Evolutionary conservation across 2,113 vertebrate species (phyloP).

Genomic region (Phasianus colchicus): DNA sequence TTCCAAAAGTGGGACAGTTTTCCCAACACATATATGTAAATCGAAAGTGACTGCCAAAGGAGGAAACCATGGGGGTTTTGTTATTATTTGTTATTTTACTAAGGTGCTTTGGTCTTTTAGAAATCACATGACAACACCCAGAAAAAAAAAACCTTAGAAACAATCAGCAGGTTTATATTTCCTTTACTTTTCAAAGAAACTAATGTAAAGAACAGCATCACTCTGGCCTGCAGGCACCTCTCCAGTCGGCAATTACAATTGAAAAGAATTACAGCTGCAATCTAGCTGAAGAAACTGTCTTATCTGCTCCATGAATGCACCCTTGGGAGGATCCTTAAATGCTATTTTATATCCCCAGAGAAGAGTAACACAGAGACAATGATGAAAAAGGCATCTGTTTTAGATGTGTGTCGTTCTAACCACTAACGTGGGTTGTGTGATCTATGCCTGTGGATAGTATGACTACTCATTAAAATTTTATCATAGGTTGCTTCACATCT

Average conservation of each 20-base stretch:
- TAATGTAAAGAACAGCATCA: conserved; percentile 55
- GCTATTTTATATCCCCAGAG: conserved; percentile 62
- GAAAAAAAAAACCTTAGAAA: background rate
- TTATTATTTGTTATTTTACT: conserved; percentile 1
- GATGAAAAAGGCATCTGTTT: conserved; percentile 69
- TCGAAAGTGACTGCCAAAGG: background rate
- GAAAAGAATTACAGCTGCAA: conserved; percentile 75
- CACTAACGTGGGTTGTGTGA: conserved; percentile 7
- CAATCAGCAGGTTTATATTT: conserved; percentile 37
- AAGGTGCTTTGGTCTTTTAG: background rate
- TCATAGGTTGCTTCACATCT: conserved; percentile 12
- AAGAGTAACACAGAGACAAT: conserved; percentile 54
- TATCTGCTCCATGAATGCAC: conserved; percentile 63
- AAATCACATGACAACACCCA: background rate
- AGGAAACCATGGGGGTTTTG: rapidly evolving
- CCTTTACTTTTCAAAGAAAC: conserved; percentile 46
- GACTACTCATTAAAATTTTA: conserved; percentile 67
- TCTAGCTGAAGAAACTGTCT: conserved; percentile 74
- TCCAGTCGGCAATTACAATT: conserved; percentile 67
- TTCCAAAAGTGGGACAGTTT: background rate
- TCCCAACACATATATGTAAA: background rate
- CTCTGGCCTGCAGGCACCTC: conserved; percentile 68
- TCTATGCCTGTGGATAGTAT: conserved; percentile 51
- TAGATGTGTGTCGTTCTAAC: conserved; percentile 47
- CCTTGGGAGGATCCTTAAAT: conserved; percentile 66